Percentiles rank a stretch among this genome's conserved stretches.
Evolutionary conservation across 92 coral and sea anemone genomes (phyloP).

Genomic region (Porites rus): DNA sequence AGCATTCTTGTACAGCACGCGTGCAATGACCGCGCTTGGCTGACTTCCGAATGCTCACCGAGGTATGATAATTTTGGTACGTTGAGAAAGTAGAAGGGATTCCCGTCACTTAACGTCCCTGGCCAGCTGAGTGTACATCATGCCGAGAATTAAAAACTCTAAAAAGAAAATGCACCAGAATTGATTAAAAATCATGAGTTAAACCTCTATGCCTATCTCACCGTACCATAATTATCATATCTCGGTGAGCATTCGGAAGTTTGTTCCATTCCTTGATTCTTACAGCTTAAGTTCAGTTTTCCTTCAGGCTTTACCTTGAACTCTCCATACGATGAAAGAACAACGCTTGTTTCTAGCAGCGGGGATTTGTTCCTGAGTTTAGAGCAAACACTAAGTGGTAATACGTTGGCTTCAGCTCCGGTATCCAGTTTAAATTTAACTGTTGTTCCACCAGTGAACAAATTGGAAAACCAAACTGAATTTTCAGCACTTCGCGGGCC

Average conservation of each 20-base stretch:
- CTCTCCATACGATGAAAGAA: slow-evolving; percentile 45
- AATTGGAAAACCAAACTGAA: slow-evolving; percentile 42
- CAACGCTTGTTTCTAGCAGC: slow-evolving; percentile 32
- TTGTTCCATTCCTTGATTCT: neutral
- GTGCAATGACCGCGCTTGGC: no score
- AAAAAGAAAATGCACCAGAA: no score
- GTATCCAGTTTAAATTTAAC: neutral
- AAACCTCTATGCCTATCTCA: no score
- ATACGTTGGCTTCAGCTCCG: slow-evolving; percentile 15
- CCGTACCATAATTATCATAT: no score
- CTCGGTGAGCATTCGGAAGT: neutral
- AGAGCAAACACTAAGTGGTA: slow-evolving; percentile 34
- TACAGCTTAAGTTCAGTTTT: slow-evolving; percentile 21
- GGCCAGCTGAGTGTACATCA: no score
- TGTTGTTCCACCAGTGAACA: slow-evolving; percentile 23
- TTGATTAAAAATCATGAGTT: no score
- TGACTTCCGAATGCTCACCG: no score
- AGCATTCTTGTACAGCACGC: no score
- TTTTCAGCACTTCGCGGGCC: neutral
- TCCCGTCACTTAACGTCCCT: no score
- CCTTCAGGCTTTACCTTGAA: slow-evolving; percentile 51
- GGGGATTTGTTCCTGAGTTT: slow-evolving; percentile 42
- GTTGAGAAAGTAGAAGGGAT: no score
- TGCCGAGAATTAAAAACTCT: no score
- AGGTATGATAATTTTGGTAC: no score